Evolutionary conservation across 2,888 invertebrate genomes (phyloP).

Genomic region (Nebria salina): DNA sequence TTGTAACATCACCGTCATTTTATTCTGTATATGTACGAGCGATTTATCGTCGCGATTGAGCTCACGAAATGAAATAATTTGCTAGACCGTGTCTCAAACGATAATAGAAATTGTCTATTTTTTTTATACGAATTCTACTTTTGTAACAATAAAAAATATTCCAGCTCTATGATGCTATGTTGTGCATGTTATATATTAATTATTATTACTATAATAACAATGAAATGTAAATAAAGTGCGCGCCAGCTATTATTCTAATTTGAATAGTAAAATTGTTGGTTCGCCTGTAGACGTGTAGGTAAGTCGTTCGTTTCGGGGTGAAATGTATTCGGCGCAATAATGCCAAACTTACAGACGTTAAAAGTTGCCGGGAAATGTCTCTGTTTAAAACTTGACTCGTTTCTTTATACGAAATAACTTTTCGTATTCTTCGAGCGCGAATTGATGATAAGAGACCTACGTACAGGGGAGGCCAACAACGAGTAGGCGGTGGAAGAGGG

Average conservation of each 20-base stretch:
- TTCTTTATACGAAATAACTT: conserved; percentile 44
- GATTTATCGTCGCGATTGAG: not conserved
- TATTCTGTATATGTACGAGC: not conserved
- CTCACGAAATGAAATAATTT: not conserved
- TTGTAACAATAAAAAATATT: too few species aligned
- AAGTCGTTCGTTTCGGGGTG: not conserved
- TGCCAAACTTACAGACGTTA: conserved; percentile 31
- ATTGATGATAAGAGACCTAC: not conserved
- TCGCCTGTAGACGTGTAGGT: not conserved
- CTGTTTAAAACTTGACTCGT: conserved; percentile 35
- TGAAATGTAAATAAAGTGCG: not conserved
- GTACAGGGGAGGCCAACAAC: not conserved
- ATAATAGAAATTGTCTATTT: too few species aligned
- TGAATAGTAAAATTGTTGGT: not conserved
- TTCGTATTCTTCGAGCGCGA: conserved; percentile 7
- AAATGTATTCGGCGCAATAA: conserved; percentile 32
- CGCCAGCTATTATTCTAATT: conserved; percentile 7
- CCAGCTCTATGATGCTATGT: too few species aligned
- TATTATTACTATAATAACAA: too few species aligned
- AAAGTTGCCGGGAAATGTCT: conserved; percentile 35
- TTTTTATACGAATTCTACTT: too few species aligned
- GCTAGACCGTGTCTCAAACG: not conserved
- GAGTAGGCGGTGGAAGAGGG: not conserved
- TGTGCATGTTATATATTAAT: too few species aligned
- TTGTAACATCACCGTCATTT: not conserved